These are phyloP conservation scores for Myiagra hebetior DNA, from an alignment of 2,113 vertebrate genomes.

Conservation along the genomic window DNA sequence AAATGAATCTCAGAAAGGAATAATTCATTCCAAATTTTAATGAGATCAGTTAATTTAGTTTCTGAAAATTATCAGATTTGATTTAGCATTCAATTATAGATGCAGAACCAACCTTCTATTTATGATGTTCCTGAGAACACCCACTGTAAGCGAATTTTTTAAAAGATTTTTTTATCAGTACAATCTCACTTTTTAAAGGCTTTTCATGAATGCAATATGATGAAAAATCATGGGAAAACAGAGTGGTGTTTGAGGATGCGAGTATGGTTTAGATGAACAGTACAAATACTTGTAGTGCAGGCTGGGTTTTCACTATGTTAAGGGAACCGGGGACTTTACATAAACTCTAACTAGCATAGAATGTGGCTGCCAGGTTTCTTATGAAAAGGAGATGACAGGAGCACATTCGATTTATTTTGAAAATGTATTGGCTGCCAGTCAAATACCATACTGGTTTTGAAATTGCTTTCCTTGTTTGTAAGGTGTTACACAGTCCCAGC, in stretches of 20 bases:
- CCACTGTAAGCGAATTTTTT: not conserved
- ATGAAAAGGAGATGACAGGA: constrained; percentile 71
- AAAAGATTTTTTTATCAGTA: not conserved
- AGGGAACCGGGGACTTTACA: constrained; percentile 60
- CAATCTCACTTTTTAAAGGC: not conserved
- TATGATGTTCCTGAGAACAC: not conserved
- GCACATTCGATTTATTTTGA: constrained; percentile 65
- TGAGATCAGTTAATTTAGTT: not conserved
- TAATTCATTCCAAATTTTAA: not conserved
- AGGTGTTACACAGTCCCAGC: constrained; percentile 35
- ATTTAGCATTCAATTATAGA: not conserved
- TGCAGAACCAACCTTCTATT: not conserved
- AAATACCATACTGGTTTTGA: constrained; percentile 65
- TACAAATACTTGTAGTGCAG: constrained; percentile 24
- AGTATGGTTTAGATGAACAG: constrained; percentile 17
- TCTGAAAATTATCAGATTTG: not conserved
- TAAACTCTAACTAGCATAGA: constrained; percentile 51
- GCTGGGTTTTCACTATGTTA: constrained; percentile 42
- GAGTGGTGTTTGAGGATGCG: not conserved
- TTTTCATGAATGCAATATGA: not conserved
- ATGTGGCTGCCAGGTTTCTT: constrained; percentile 65
- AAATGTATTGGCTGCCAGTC: constrained; percentile 64
- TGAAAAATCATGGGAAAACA: not conserved
- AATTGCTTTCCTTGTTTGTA: constrained; percentile 56
- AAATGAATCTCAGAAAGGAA: not conserved